Conservation (phyloP, 2,888 invertebrate genomes). For the Drosophila barbarae region DNA sequence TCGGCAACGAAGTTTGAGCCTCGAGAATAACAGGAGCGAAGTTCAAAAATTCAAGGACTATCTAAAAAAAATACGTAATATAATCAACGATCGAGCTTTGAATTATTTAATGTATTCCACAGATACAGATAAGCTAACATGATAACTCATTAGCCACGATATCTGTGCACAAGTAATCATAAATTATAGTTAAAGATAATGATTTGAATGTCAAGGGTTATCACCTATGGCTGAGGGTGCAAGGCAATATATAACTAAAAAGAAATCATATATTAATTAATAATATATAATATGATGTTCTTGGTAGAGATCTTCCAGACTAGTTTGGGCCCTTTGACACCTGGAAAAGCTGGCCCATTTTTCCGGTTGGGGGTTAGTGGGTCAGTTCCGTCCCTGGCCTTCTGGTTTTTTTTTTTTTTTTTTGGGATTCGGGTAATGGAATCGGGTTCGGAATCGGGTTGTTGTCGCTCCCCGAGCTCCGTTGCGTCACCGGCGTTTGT, state of each 20-base stretch:
- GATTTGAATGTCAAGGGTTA: slow-evolving; percentile 1
- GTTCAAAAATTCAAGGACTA: background rate
- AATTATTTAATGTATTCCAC: background rate
- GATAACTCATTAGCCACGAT: background rate
- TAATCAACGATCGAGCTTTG: too few species aligned
- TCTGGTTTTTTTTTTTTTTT: slow-evolving; percentile 9
- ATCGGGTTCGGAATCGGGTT: slow-evolving; percentile 18
- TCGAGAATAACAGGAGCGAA: slow-evolving; percentile 13
- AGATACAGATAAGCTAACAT: slow-evolving; percentile 1
- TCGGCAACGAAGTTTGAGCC: slow-evolving; percentile 4
- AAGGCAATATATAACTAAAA: background rate
- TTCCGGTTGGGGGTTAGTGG: slow-evolving; percentile 24
- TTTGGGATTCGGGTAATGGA: slow-evolving; percentile 27
- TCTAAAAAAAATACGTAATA: too few species aligned
- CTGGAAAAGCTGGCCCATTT: slow-evolving; percentile 16
- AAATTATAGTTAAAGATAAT: slow-evolving; percentile 1
- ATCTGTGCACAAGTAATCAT: background rate
- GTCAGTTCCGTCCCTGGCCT: slow-evolving; percentile 26
- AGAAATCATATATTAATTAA: background rate
- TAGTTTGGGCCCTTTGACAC: background rate
- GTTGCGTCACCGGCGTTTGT: slow-evolving; percentile 63
- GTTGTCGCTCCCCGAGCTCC: slow-evolving; percentile 59
- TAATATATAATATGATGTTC: background rate
- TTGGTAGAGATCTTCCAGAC: background rate
- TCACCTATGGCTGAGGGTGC: too few species aligned